Percentiles rank a stretch among this genome's conserved stretches.
Conservation (phyloP, 2,888 invertebrate genomes). For the Adineta ricciae region DNA sequence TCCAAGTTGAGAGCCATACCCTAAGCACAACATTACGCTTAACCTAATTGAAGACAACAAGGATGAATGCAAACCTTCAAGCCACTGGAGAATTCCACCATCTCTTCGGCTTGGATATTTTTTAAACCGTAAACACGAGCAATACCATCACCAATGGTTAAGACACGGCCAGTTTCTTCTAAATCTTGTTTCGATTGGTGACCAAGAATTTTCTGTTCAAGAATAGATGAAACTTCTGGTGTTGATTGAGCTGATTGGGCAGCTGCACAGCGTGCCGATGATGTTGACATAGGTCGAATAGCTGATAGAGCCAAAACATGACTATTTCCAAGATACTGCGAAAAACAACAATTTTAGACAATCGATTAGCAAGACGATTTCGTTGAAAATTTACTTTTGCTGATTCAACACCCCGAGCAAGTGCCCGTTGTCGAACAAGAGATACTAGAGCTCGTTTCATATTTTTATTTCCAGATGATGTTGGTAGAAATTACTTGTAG, state of each 20-base stretch:
- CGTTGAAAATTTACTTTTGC: not conserved
- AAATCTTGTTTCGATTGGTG: conserved; percentile 69
- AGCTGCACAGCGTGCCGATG: not conserved
- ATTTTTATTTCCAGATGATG: not conserved
- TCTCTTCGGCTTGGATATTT: conserved; percentile 99
- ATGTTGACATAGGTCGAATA: conserved; percentile 27
- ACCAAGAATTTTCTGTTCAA: conserved; percentile 96
- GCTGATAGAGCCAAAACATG: conserved; percentile 14
- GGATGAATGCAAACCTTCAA: conserved; percentile 53
- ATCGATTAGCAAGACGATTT: not conserved
- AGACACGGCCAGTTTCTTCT: conserved; percentile 84
- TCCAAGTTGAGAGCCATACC: conserved; percentile 99
- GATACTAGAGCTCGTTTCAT: conserved; percentile 12
- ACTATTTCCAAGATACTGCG: not conserved
- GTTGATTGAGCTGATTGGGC: conserved; percentile 41
- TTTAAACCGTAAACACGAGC: conserved; percentile 98
- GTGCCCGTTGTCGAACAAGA: not conserved
- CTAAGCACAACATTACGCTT: conserved; percentile 50
- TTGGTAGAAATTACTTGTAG: not conserved
- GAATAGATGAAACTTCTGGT: conserved; percentile 84
- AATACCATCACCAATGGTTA: conserved; percentile 99
- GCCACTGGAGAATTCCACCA: conserved; percentile 99
- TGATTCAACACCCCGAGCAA: not conserved
- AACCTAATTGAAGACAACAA: too few species aligned
- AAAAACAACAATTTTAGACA: not conserved